Evolutionary conservation across 2,113 vertebrate genomes (phyloP), one percentile per base, ranked within the genome.

Genomic region (Lagopus muta): DNA sequence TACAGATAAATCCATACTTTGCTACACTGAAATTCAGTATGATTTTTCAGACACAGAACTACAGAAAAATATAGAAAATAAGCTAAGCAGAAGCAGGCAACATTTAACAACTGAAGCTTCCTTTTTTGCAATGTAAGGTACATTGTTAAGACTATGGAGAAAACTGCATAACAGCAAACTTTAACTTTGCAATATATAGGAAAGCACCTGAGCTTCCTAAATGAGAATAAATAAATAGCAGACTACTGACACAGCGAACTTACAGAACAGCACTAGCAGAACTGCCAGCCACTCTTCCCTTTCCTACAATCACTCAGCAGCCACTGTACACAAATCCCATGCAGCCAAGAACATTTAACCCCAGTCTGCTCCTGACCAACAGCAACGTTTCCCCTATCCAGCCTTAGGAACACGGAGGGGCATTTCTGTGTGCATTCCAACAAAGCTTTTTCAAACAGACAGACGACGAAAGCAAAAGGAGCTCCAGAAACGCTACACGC

Each of bases 401-500:
- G 45, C 22, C 45, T 20, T 30, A n/a, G 57, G 36, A 55, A 74
- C 80, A 24, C 11, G 30, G 45, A 55, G 55, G 54, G 8, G 72
- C 19, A 22, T 89, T 77, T 73, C 20, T n/a, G 1, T 4, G 10
- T 34, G 6, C 8, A 12, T 45, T 34, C 32, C 34, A 34, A 27
- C 17, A 47, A 50, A 62, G 48, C 48, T 77, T 54, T 57, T 15
- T 30, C 75, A 67, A 67, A 8, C 1, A 0, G 6, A 58, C 1
- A 73, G 25, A 55, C 13, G 61, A 17, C 8, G 80, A 21, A 62
- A 82, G 50, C 57, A 66, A 74, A 50, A 66, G 30, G 8, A 82
- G 17, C 25, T 36, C 36, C 0, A 0, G 13, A 65, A 82, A 58
- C 3, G n/a, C 8, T 24, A 32, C 11, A 28, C 45, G 55, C 36